These are phyloP conservation scores for Ciona savignyi DNA, from an alignment of 23 tunicate genomes.

Conservation along the genomic window DNA sequence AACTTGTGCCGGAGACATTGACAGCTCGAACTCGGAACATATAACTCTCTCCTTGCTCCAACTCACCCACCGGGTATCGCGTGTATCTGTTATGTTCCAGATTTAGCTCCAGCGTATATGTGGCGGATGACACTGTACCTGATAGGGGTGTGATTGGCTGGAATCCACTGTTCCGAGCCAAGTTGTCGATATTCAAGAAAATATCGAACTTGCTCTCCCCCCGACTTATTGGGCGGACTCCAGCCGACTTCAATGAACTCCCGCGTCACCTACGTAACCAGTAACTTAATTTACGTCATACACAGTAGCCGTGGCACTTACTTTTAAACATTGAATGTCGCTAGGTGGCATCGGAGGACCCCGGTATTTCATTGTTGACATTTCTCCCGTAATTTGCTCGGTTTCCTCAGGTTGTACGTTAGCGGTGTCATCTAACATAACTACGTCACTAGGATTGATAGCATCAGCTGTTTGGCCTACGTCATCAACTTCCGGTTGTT, in stretches of 20 bases:
- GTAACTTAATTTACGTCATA: not conserved
- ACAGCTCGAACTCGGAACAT: slow-evolving; percentile 93
- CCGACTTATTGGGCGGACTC: slow-evolving; percentile 82
- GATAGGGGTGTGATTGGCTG: slow-evolving; percentile 64
- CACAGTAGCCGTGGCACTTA: not conserved
- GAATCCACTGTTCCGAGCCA: slow-evolving; percentile 49
- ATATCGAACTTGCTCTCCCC: slow-evolving; percentile 56
- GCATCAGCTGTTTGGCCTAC: not conserved
- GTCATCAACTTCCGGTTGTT: not conserved
- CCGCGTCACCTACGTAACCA: slow-evolving; percentile 55
- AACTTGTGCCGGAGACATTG: slow-evolving; percentile 62
- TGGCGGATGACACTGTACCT: slow-evolving; percentile 32
- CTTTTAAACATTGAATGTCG: slow-evolving; percentile 35
- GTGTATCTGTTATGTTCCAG: no score
- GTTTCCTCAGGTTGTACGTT: no score
- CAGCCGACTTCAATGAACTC: slow-evolving; percentile 86
- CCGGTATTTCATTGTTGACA: slow-evolving; percentile 15
- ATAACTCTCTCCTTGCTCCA: slow-evolving; percentile 59
- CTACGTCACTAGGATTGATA: not conserved
- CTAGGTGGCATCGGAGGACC: slow-evolving; percentile 74
- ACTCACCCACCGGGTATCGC: slow-evolving; percentile 56
- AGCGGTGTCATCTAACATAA: slow-evolving; percentile 16
- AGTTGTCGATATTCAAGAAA: slow-evolving; percentile 53
- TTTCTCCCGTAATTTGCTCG: not conserved
- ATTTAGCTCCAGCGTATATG: no score